Base-by-base conservation (phyloP, 1,140 invertebrate genomes). In the Camponotus vicinus region DNA sequence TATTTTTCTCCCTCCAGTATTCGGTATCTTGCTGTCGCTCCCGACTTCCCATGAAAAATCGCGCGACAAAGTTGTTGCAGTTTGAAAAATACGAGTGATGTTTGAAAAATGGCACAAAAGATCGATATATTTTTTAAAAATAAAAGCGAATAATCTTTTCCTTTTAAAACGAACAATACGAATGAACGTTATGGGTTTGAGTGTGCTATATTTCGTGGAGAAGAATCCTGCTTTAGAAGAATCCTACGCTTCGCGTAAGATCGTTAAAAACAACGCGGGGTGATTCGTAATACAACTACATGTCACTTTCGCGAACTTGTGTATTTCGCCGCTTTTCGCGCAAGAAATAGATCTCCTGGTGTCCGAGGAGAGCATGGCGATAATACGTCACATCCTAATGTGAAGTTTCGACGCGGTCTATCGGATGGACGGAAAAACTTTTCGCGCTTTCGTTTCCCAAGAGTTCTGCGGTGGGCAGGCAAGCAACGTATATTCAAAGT, bases 331-430 rank as follows among this genome's bases (percentile, higher is more conserved):
- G 27, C 15, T 71, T 27, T 27, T 57, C 21, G 67, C 27, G 27
- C 18, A 32, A n/a, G 76, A 80, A 88, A 86, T 83, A 69, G 70
- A 77, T 88, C 42, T 70, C 71, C 37, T 0, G 52, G 21, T 82
- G 85, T 87, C 85, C 63, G 71, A 67, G 40, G n/a, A 49, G 59
- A 63, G 57, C 42, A 77, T 57, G 45, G 34, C 21, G 67, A 57
- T 49, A 75, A 55, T 49, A 63, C 40, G 79, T 83, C 79, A 83
- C n/a, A 49, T 73, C 32, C 69, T 45, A 73, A 61, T 15, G 55
- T 49, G n/a, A 78, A 78, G 66, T 85, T 85, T 32, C 86, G 69
- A 83, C 69, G 6, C 45, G 32, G 49, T 13, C 49, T 76, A 27
- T n/a, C 57, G 57, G n/a, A 13, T 21, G 21, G 57, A 5, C 64